Evolutionary conservation across 2,888 invertebrate genomes (phyloP), one percentile per base, ranked within the genome.

Genomic region (Melinaea menophilus): DNA sequence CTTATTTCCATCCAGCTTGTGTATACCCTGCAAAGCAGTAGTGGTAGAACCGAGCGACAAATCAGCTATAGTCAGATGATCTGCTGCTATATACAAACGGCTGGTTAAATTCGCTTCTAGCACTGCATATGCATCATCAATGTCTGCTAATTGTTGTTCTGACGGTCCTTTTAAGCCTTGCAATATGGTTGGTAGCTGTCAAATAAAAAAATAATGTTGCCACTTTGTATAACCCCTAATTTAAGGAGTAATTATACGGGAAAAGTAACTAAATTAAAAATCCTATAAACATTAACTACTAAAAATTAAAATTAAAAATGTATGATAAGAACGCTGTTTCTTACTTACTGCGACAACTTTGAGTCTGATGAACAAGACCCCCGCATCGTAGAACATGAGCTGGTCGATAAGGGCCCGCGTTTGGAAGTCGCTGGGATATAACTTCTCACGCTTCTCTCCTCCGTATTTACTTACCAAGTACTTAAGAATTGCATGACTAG

Each of bases 401-500:
- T 83, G 80, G 71, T 85, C 76, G 33, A 84, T 69, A 0, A 70
- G 2, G 0, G 81, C 79, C 2, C 80, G 76, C n/a, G 71, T 70
- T 54, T 72, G 69, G 22, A 72, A 3, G 3, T 82, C 81, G 22
- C 72, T 72, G 2, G 85, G 85, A 67, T 83, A 85, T 45, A 84
- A 63, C 3, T 48, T 22, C 63, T 80, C 76, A 2, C 61, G 61
- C 2, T 73, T 66, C 0, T 70, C 70, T 0, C 69, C 75, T 12
- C 82, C 83, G 57, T 82, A 81, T 61, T 75, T 75, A 0, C 70
- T 67, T 7, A 83, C 58, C 5, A 85, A 67, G 66, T 85, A 85
- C 63, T 75, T 76, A 71, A 82, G 76, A 68, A 82, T 84, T 0
- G 81, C 76, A 66, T 85, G 81, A 58, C 85, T 85, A 75, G 4